Evolutionary conservation across 2,113 vertebrate genomes (phyloP), one percentile per base, ranked within the genome.

Genomic region (Tragelaphus buxtoni): DNA sequence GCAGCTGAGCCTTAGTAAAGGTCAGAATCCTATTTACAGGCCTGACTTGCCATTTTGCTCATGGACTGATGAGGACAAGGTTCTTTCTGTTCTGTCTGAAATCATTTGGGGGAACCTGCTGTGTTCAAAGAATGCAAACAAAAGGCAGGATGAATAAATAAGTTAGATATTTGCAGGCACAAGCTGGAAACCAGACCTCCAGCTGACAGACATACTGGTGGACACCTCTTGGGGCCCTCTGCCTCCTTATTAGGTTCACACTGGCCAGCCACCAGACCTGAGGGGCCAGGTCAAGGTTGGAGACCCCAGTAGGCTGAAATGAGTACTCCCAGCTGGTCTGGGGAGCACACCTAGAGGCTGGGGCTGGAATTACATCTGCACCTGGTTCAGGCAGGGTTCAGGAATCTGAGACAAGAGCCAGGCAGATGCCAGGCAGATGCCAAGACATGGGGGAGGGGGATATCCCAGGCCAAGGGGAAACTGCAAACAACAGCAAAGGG

Each of bases 51-150:
- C 80, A 90, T 93, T 96, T 96, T n/a, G 28, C 51, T 94, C 88
- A 45, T 42, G 91, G 35, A 76, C 93, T 47, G 24, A 58, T 58
- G 92, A 95, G 18, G 85, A 69, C 86, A 94, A 30, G 28, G 45
- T 80, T 94, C 63, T 80, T 93, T 95, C 56, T 53, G 56, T 28
- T 60, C 53, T 86, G 53, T 91, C 86, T 96, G 82, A 94, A 96
- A 90, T 94, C 24, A 1, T 89, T 97, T 92, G 47, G 55, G n/a
- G 90, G n/a, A 81, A 77, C 4, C 32, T 93, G 76, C 95, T 96
- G 82, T 94, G 93, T 94, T 97, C 61, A 86, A 94, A 94, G 86
- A 93, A 93, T 55, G 74, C 58, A 91, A 92, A 95, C 49, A 97
- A 95, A 97, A 95, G 69, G 74, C 85, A 89, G 86, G 39, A 95